phyloP scores from a whole-genome alignment of 2,113 vertebrate genomes.

The Rostratula benghalensis region DNA sequence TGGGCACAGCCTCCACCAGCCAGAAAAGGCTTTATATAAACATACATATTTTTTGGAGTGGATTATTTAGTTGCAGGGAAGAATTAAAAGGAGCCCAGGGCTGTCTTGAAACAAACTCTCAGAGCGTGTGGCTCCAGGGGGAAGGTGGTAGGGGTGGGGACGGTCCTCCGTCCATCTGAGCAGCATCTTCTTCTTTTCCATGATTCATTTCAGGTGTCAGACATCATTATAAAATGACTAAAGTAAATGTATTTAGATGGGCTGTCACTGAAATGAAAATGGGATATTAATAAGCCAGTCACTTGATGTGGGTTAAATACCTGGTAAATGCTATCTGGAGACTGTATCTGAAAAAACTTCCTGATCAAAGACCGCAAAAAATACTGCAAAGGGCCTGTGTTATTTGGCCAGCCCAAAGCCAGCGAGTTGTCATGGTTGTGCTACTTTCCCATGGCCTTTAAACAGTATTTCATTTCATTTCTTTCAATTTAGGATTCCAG shows the following conservation, averaged over 20 bases:
- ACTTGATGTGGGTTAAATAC: background rate
- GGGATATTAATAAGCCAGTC: background rate
- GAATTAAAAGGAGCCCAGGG: background rate
- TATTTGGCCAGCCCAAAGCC: background rate
- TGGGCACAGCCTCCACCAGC: background rate
- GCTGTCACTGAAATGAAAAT: background rate
- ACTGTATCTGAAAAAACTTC: background rate
- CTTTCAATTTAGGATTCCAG: background rate
- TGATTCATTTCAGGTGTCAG: background rate
- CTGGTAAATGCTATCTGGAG: background rate
- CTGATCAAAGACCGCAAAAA: background rate
- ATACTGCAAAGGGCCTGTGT: background rate
- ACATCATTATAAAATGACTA: background rate
- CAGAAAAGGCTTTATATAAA: background rate
- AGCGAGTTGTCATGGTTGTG: background rate
- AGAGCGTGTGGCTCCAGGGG: background rate
- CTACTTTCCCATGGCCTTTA: constrained; percentile 31
- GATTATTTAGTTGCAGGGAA: background rate
- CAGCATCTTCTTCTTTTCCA: background rate
- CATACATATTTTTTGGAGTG: background rate
- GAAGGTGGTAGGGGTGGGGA: background rate
- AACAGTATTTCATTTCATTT: background rate
- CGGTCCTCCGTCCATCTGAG: background rate
- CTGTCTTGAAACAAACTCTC: background rate
- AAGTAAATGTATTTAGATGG: background rate